Evolutionary conservation across 2,888 invertebrate genomes (phyloP).

Genomic region (Neria commutata): DNA sequence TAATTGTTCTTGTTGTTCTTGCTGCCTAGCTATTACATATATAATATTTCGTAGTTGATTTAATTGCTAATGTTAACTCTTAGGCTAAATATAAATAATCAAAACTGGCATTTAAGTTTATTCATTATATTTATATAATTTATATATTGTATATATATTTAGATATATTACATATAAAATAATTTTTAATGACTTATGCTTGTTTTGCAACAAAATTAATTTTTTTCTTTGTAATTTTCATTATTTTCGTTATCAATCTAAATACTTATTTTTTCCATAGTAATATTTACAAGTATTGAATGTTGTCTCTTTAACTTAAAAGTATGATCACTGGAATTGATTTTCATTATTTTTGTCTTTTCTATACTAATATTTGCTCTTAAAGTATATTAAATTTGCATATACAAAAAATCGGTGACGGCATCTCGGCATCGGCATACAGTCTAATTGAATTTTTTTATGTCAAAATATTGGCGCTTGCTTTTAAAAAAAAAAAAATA

Average conservation of each 20-base stretch:
- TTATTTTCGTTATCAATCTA: constrained; percentile 20
- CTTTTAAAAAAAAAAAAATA: too few species aligned
- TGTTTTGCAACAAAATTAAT: constrained; percentile 29
- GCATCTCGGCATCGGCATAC: too few species aligned
- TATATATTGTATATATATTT: constrained; percentile 28
- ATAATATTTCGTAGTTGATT: constrained; percentile 15
- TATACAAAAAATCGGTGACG: too few species aligned
- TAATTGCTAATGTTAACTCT: constrained; percentile 8
- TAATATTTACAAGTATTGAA: constrained; percentile 17
- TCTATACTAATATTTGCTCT: too few species aligned
- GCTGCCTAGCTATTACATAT: background rate
- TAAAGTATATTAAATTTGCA: too few species aligned
- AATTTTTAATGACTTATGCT: constrained; percentile 48
- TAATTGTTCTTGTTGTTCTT: constrained; percentile 9
- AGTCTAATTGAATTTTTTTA: too few species aligned
- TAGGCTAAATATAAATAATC: constrained; percentile 21
- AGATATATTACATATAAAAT: constrained; percentile 35
- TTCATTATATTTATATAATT: constrained; percentile 8
- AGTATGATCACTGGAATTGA: constrained; percentile 56
- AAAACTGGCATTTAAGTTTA: background rate
- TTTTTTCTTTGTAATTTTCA: constrained; percentile 25
- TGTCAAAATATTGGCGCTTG: too few species aligned
- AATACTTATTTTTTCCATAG: constrained; percentile 25
- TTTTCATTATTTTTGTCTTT: constrained; percentile 19
- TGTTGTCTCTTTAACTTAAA: constrained; percentile 42